Base-by-base conservation (phyloP, 2,797 vertebrate genomes). In the Enoplosus armatus region DNA sequence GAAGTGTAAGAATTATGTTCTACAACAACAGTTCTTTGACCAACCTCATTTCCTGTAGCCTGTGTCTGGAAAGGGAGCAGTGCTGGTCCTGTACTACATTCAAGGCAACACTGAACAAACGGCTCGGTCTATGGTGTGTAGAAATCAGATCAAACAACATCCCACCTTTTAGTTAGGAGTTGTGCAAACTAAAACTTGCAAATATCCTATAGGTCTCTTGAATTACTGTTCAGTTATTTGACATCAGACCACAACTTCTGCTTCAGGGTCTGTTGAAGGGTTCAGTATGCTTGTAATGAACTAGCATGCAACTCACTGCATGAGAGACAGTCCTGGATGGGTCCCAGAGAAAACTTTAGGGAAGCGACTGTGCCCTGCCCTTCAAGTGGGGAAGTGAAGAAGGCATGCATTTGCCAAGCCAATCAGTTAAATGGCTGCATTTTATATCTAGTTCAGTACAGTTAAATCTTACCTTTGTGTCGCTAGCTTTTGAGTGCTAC, bases 41-140 rank as follows among this genome's bases (percentile, higher is more conserved):
- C 7, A 55, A 37, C 41, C 3, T 5, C 37, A 53, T 68, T 77
- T 45, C 8, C 27, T 61, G n/a, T 47, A 1, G n/a, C n/a, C n/a
- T n/a, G n/a, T 51, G 12, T 47, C 6, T 59, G 18, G 3, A 41
- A 41, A 22, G 20, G 39, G 43, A 37, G n/a, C 58, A 24, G 71
- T 9, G 65, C 45, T 51, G 8, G 39, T 33, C 16, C 33, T 15
- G 16, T 22, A 8, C 35, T 16, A 22, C 35, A 22, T 15, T 18
- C 20, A 20, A 76, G 29, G 15, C 35, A 35, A 70, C 35, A 8
- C 43, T 58, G 39, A 75, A 50, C 31, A 67, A 47, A 66, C 22
- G 9, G 8, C n/a, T 56, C 20, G 3, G 1, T 43, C 22, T 24
- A 4, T 51, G 26, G 14, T 43, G 15, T 12, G 15, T 43, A 39